Conservation (phyloP, 2,113 vertebrate species). For the Mormyrus iriodes region DNA sequence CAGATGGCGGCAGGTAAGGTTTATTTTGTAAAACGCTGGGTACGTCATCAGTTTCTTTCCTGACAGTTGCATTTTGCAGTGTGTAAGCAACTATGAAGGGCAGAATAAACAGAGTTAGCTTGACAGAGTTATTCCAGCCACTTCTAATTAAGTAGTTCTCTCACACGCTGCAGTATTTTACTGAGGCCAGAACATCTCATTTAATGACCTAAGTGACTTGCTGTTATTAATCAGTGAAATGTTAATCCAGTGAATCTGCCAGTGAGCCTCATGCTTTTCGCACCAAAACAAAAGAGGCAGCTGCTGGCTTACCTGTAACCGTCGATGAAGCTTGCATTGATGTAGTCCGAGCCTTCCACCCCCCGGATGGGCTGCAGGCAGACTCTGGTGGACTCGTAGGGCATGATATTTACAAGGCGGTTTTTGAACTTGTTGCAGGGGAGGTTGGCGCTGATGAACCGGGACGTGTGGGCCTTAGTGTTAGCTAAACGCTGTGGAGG, state of each 20-base stretch:
- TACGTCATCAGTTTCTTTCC: slow-evolving; percentile 4
- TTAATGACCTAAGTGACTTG: neutral
- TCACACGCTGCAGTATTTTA: neutral
- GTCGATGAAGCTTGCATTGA: slow-evolving; percentile 97
- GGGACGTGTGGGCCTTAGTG: slow-evolving; percentile 95
- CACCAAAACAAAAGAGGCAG: neutral
- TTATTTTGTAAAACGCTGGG: neutral
- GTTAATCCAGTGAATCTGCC: neutral
- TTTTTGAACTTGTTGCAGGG: slow-evolving; percentile 99
- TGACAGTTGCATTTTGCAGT: slow-evolving; percentile 11
- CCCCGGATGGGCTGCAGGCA: slow-evolving; percentile 95
- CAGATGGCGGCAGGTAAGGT: neutral
- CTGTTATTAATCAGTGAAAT: neutral
- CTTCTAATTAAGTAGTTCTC: neutral
- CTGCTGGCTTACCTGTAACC: slow-evolving; percentile 81
- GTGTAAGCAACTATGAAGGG: slow-evolving; percentile 15
- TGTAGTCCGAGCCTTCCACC: slow-evolving; percentile 95
- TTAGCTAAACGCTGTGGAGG: slow-evolving; percentile 81
- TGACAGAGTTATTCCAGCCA: neutral
- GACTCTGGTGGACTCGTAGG: slow-evolving; percentile 93
- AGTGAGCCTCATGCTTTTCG: neutral
- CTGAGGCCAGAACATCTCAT: neutral
- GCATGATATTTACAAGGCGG: slow-evolving; percentile 99
- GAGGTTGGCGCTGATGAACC: slow-evolving; percentile 98
- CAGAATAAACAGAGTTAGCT: neutral